phyloP scores from a whole-genome alignment of 2,888 invertebrate species.

The Tipula lateralis region DNA sequence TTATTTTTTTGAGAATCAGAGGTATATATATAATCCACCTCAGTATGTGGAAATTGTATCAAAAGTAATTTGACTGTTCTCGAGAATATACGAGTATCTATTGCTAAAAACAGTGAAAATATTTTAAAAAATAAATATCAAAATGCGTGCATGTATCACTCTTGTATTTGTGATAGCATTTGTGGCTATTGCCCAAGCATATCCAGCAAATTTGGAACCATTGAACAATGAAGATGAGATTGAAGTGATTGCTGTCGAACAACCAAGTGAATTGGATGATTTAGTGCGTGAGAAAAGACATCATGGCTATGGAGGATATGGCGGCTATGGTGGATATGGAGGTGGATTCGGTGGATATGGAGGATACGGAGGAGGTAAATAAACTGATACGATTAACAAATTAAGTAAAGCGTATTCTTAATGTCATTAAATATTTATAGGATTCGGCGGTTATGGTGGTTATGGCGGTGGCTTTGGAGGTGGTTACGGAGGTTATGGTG shows the following conservation, averaged over 20 bases:
- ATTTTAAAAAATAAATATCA: background rate
- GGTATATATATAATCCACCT: background rate
- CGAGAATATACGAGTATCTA: background rate
- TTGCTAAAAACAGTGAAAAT: background rate
- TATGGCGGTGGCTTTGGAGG: background rate
- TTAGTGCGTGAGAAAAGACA: background rate
- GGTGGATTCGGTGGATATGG: background rate
- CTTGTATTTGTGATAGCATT: background rate
- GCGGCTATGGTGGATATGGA: background rate
- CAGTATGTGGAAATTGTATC: background rate
- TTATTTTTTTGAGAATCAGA: background rate
- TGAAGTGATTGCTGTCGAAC: background rate
- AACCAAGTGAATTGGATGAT: background rate
- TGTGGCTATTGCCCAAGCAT: background rate
- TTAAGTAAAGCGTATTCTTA: background rate
- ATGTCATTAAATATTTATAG: background rate
- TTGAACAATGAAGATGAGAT: background rate
- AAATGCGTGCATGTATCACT: background rate
- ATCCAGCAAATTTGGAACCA: background rate
- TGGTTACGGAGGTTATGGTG: background rate
- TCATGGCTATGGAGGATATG: background rate
- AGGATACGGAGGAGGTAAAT: background rate
- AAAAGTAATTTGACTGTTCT: slow-evolving; percentile 19
- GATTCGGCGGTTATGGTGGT: background rate
- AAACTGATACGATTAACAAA: background rate